Conservation (phyloP, 2,113 vertebrate species). For the Martes martes region DNA sequence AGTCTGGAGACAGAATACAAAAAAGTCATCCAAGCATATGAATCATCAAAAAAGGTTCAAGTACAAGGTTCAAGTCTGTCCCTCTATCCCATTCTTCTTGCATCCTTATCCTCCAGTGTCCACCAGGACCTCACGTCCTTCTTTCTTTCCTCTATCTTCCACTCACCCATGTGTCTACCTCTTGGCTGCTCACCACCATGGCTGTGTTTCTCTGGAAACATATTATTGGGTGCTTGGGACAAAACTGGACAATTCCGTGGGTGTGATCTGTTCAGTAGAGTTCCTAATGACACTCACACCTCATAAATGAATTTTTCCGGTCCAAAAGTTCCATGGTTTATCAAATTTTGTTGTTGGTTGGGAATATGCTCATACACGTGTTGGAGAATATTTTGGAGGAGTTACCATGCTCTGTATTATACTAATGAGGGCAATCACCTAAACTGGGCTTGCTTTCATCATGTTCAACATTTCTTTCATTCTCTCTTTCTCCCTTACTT, state of each 20-base stretch:
- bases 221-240: background rate
- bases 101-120: too few relatives aligned
- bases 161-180: too few relatives aligned
- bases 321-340: background rate
- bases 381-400: background rate
- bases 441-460: background rate
- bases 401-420: background rate
- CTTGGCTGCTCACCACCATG: background rate
- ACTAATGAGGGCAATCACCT: background rate
- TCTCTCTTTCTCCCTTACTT: too few relatives aligned
- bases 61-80: too few relatives aligned
- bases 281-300: background rate
- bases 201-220: background rate
- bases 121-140: background rate
- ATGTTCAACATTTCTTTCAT: background rate
- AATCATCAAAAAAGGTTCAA: background rate
- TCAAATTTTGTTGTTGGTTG: background rate
- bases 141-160: too few relatives aligned
- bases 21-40: background rate
- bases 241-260: too few relatives aligned
- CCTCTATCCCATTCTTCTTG: too few relatives aligned
- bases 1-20: background rate
- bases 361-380: background rate
- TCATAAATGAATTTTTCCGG: background rate
- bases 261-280: background rate